Conservation (phyloP, 1,140 invertebrate genomes). For the Pseudomyrmex concolor region DNA sequence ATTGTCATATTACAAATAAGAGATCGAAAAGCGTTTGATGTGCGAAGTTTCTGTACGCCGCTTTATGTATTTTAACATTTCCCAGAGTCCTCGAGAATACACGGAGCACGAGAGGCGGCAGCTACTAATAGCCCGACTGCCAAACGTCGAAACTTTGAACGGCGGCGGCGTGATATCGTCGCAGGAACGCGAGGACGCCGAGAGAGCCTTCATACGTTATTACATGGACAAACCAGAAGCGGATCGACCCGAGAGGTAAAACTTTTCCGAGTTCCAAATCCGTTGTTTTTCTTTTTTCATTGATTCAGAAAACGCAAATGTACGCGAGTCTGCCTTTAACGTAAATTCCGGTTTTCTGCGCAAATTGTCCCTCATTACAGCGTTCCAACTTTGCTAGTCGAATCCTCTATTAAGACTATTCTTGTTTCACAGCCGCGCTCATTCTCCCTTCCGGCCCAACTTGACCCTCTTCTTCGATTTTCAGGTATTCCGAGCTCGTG, state of each 20-base stretch:
- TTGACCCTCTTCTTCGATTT: slow-evolving; percentile 72
- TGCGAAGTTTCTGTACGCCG: too few relatives aligned
- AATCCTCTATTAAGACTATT: slow-evolving; percentile 63
- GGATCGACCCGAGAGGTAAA: slow-evolving; percentile 90
- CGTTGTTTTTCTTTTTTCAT: not conserved
- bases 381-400: slow-evolving; percentile 3
- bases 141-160: slow-evolving; percentile 94
- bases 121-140: slow-evolving; percentile 93
- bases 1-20: not conserved
- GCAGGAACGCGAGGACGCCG: slow-evolving; percentile 95
- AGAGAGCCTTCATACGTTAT: slow-evolving; percentile 95
- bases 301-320: not conserved
- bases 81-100: slow-evolving; percentile 90
- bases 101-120: slow-evolving; percentile 95
- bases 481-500: slow-evolving; percentile 92
- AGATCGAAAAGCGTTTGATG: not conserved
- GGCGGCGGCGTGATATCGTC: slow-evolving; percentile 93
- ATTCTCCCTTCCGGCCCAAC: slow-evolving; percentile 12
- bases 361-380: not conserved
- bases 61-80: slow-evolving; percentile 70
- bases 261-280: not conserved
- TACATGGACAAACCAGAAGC: slow-evolving; percentile 94
- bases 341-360: slow-evolving; percentile 21
- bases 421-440: slow-evolving; percentile 61
- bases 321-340: not conserved